Evolutionary conservation across 2,888 invertebrate species (phyloP).

Genomic region (Sympetrum striolatum): DNA sequence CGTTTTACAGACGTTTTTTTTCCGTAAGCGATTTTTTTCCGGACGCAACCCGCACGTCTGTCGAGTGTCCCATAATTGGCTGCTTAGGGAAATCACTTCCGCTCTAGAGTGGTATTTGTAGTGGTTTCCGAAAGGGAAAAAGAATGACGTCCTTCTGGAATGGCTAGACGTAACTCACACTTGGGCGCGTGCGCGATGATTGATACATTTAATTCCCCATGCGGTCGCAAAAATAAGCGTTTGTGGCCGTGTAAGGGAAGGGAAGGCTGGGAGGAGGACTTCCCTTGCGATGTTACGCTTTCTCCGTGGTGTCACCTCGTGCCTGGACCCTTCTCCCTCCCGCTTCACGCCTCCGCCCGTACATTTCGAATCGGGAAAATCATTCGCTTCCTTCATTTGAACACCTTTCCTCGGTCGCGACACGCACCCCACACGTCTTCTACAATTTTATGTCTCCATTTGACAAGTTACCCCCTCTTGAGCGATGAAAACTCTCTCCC

Average conservation of each 20-base stretch:
- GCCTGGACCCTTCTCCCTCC: conserved; percentile 3
- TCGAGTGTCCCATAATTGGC: too few relatives aligned
- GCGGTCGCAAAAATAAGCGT: background rate
- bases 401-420: background rate
- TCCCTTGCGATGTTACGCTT: background rate
- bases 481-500: background rate
- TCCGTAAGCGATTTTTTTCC: too few relatives aligned
- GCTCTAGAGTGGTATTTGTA: too few relatives aligned
- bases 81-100: too few relatives aligned
- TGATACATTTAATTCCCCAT: too few relatives aligned
- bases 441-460: background rate
- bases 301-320: conserved; percentile 16
- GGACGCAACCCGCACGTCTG: too few relatives aligned
- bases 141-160: too few relatives aligned
- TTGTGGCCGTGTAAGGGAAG: background rate
- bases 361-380: background rate
- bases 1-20: too few relatives aligned
- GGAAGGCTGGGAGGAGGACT: background rate
- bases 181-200: background rate
- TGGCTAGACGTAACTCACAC: background rate
- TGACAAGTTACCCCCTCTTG: background rate
- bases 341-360: conserved; percentile 13
- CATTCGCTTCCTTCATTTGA: background rate
- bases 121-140: too few relatives aligned
- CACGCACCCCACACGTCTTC: background rate